A percentile compares a stretch with the other conserved stretches of the same genome.
Evolutionary conservation across 2,113 vertebrate genomes (phyloP).

Genomic region (Aleadryas rufinucha): DNA sequence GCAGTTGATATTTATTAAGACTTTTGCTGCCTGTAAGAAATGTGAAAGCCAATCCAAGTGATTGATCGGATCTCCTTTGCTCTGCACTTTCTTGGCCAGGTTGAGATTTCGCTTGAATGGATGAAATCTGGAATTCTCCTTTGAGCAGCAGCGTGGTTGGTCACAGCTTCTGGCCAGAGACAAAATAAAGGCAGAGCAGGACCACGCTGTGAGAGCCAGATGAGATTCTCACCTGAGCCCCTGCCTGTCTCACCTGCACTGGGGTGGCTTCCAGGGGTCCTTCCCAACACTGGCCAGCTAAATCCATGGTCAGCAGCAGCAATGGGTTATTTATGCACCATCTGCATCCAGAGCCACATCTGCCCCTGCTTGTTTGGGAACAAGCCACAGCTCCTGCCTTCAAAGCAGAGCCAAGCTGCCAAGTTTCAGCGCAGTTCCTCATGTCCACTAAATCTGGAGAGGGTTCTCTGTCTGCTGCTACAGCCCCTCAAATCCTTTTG

Average conservation of each 20-base stretch:
- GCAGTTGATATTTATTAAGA: background rate
- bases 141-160: background rate
- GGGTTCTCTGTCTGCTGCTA: background rate
- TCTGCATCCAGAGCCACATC: background rate
- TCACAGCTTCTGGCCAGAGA: background rate
- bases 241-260: background rate
- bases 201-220: background rate
- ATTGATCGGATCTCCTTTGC: background rate
- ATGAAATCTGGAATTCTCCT: background rate
- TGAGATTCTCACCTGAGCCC: background rate
- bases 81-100: background rate
- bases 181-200: background rate
- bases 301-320: background rate
- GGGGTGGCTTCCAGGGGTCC: background rate
- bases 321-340: background rate
- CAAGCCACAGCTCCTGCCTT: background rate
- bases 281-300: accelerated
- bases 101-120: background rate
- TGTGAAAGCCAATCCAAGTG: background rate
- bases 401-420: background rate
- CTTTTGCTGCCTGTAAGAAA: background rate
- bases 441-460: background rate
- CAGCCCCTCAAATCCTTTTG: background rate
- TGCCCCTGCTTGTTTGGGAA: background rate
- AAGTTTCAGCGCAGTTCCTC: background rate